Base-by-base conservation (phyloP, 2,888 invertebrate genomes). In the Dendrolimus pini region DNA sequence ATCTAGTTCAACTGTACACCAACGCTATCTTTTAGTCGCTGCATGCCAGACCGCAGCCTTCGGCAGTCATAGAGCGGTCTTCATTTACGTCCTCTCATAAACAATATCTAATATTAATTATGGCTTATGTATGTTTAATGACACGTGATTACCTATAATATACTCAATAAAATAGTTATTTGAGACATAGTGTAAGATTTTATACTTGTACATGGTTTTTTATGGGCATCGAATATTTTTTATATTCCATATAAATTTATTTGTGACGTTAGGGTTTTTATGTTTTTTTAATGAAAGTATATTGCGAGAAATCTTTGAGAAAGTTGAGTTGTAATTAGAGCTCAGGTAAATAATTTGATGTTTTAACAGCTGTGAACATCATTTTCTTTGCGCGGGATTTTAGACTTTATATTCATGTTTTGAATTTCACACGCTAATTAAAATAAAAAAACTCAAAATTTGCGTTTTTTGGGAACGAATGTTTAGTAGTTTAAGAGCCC, bases 161-260 rank as follows among this genome's bases (percentile, higher is more conserved):
- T 47, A 47, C 47, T 47, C 47, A 47, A 47, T 47, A 47, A 47
- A 47, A 47, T 47, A 47, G 47, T 47, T 47, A 47, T 47, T 9
- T 47, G 47, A 47, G 47, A 47, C 47, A 47, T 47, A 47, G 47
- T 47, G 10, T 47, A 47, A 30, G 6, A 47, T 47, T 47, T 47
- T 47, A 47, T 47, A 47, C 47, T 12, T 10, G 47, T 47, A 47
- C 47, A 47, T 10, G 47, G 12, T 47, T 47, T 64, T 69, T 71
- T 65, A 65, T 58, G 62, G 58, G 47, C 47, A 9, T 47, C 9
- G 47, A 47, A 47, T 47, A 47, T 47, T 47, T 47, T 47, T 47
- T 47, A 9, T 47, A 47, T 47, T 47, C 47, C 6, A 47, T 12
- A 12, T 47, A 9, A 47, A 47, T 47, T 47, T 47, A 47, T 9